A percentile compares a stretch with the other conserved stretches of the same genome.
phyloP scores from a whole-genome alignment of 2,888 invertebrate genomes.

The Syrista parreyssii region DNA sequence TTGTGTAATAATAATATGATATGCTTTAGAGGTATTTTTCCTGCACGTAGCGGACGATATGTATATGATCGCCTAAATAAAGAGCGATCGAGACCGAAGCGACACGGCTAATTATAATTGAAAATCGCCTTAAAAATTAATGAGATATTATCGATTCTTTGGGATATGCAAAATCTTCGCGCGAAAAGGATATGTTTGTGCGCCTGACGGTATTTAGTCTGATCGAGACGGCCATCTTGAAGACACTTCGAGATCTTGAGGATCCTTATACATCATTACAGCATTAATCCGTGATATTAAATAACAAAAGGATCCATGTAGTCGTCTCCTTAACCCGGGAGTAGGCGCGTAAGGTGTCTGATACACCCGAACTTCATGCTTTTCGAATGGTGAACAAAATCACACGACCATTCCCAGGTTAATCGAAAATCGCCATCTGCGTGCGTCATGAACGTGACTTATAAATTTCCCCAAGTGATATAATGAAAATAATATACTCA shows the following conservation, averaged over 20 bases:
- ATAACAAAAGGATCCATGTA: neutral
- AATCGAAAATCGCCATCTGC: neutral
- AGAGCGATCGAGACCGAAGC: neutral
- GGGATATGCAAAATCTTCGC: neutral
- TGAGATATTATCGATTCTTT: neutral
- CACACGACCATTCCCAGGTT: no score
- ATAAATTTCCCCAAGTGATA: no score
- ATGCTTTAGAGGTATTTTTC: neutral
- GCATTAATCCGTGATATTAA: neutral
- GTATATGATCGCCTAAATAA: neutral
- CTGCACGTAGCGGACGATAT: neutral
- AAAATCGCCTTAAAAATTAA: neutral
- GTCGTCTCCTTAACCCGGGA: neutral
- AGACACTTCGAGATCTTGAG: neutral
- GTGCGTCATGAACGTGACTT: neutral
- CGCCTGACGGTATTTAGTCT: neutral
- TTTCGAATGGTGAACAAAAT: no score
- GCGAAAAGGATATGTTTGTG: neutral
- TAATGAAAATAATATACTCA: neutral
- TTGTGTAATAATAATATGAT: neutral
- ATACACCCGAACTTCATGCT: no score
- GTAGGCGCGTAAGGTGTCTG: no score
- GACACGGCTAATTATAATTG: neutral
- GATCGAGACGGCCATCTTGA: neutral
- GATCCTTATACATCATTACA: neutral